phyloP scores from a whole-genome alignment of 2,888 invertebrate genomes.

The Platycnemis pennipes region DNA sequence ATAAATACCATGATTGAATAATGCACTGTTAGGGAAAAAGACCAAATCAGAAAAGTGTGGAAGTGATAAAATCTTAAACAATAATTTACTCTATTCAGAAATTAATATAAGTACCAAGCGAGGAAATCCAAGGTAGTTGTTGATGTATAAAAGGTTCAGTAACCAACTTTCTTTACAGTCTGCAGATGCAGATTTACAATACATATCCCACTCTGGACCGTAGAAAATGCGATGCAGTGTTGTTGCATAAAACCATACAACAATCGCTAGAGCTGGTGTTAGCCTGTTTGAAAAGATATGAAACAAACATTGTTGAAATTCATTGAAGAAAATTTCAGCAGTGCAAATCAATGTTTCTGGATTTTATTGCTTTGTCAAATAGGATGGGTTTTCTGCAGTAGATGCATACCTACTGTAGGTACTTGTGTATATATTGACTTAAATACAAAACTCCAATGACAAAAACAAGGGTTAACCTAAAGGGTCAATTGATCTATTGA shows the following conservation, averaged over 20 bases:
- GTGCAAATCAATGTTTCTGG: too few species aligned
- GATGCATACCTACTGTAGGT: too few species aligned
- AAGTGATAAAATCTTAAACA: background rate
- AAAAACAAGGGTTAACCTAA: too few species aligned
- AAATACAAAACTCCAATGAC: too few species aligned
- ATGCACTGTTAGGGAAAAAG: background rate
- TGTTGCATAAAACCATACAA: background rate
- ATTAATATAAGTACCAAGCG: background rate
- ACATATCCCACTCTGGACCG: background rate
- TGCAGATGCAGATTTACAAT: background rate
- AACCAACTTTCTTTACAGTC: constrained; percentile 13
- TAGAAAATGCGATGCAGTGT: background rate
- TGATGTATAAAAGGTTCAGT: background rate
- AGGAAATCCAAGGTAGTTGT: constrained; percentile 16
- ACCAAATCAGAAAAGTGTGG: background rate
- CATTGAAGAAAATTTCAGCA: too few species aligned
- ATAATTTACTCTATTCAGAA: background rate
- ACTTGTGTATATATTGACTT: too few species aligned
- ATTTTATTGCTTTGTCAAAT: too few species aligned
- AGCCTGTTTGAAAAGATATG: background rate
- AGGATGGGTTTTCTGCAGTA: too few species aligned
- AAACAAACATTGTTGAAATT: too few species aligned
- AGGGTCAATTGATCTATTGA: too few species aligned
- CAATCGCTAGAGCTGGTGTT: background rate
- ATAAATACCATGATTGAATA: constrained; percentile 34